A percentile compares a stretch with the other conserved stretches of the same genome.
phyloP scores from a whole-genome alignment of 2,888 invertebrate genomes.

The Agriopis leucophaearia region DNA sequence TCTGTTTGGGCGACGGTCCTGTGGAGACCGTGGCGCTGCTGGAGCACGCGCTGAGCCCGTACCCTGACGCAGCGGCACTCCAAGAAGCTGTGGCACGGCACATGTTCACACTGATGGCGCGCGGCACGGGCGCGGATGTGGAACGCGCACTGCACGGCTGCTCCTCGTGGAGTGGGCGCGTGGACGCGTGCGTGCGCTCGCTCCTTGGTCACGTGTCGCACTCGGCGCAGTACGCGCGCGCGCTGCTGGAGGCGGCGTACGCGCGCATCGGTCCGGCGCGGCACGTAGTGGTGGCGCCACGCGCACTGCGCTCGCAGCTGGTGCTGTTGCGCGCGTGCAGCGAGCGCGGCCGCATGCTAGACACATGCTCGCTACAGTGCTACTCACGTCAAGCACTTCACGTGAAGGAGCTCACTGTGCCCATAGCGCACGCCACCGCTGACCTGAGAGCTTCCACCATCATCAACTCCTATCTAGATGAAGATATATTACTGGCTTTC shows the following conservation, averaged over 20 bases:
- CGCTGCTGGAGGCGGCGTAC: constrained; percentile 55
- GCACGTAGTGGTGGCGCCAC: constrained; percentile 40
- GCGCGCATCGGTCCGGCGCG: constrained; percentile 50
- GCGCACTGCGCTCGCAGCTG: constrained; percentile 33
- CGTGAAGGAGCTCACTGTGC: too few species aligned
- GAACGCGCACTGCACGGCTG: too few species aligned
- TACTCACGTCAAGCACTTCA: too few species aligned
- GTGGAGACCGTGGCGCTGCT: constrained; percentile 55
- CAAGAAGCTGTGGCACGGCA: constrained; percentile 42
- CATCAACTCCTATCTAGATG: constrained; percentile 60
- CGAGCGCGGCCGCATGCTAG: too few species aligned
- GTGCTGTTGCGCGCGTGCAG: too few species aligned
- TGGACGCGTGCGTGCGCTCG: too few species aligned
- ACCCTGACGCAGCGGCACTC: constrained; percentile 52
- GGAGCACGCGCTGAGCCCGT: constrained; percentile 51
- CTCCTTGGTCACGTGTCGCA: too few species aligned
- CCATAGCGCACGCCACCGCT: constrained; percentile 19
- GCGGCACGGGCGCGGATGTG: constrained; percentile 15
- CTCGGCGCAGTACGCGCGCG: too few species aligned
- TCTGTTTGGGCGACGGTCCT: constrained; percentile 64
- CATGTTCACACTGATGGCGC: constrained; percentile 61
- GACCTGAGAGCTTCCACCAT: constrained; percentile 52
- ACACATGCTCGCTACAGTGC: too few species aligned
- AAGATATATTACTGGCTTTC: constrained; percentile 51
- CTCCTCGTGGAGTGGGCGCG: too few species aligned